Percentiles rank a stretch among this genome's conserved stretches.
phyloP scores from a whole-genome alignment of 2,888 invertebrate species.

The Campoplex capitator region DNA sequence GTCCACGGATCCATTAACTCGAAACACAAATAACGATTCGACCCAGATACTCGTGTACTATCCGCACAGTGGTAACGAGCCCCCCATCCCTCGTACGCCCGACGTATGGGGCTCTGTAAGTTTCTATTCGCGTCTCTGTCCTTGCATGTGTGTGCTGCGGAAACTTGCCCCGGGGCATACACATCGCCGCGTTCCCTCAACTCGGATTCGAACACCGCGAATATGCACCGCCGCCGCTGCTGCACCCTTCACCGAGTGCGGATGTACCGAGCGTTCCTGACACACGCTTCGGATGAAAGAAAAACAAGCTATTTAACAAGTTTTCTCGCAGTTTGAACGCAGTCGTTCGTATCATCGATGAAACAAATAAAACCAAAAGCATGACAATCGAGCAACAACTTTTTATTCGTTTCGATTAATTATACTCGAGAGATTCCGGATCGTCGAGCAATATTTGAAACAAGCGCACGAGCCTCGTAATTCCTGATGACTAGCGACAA shows the following conservation, averaged over 20 bases:
- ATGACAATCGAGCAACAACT: too few relatives aligned
- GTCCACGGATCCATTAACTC: conserved; percentile 62
- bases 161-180: conserved; percentile 12
- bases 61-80: conserved; percentile 65
- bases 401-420: too few relatives aligned
- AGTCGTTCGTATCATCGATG: too few relatives aligned
- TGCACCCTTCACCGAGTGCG: conserved; percentile 36
- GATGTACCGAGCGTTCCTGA: conserved; percentile 19
- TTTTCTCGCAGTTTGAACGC: too few relatives aligned
- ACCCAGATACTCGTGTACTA: conserved; percentile 68
- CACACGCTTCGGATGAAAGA: not conserved
- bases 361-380: too few relatives aligned
- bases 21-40: conserved; percentile 72
- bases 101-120: conserved; percentile 43
- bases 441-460: too few relatives aligned
- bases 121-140: not conserved
- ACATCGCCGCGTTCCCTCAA: conserved; percentile 50
- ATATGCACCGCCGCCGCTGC: conserved; percentile 34
- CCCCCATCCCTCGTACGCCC: not conserved
- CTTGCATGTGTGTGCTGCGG: conserved; percentile 11
- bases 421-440: too few relatives aligned
- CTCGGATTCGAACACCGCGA: conserved; percentile 41
- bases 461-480: too few relatives aligned
- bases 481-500: too few relatives aligned
- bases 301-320: not conserved